Evolutionary conservation across 2,113 vertebrate species (phyloP), one percentile per base, ranked within the genome.

Genomic region (Gymnobelideus leadbeateri): DNA sequence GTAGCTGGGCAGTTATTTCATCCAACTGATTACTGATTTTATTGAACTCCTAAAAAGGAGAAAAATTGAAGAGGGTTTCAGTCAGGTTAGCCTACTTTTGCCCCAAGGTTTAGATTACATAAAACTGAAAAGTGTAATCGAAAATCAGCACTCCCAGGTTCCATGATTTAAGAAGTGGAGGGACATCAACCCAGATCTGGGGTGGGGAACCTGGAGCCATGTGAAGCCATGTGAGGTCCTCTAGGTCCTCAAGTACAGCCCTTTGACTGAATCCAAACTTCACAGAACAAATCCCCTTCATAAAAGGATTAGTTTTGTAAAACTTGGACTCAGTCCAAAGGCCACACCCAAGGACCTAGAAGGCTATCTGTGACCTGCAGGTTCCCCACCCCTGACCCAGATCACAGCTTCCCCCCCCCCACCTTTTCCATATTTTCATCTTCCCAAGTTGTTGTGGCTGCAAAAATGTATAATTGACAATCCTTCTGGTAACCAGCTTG

Each of bases 1-100:
- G 99, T 91, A 99, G 98, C 96, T 99, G 99, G 84, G 98, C 96
- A 91, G 97, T 96, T 94, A 99, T 97, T 97, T 99, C 99, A 94
- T 99, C 99, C 97, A 99, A 91, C 96, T 99, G 99, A 96, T 98
- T 91, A 10, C 98, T 99, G 96, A 98, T 98, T 98, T 99, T 99
- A 98, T 98, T 99, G 98, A 99, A 97, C 97, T 99, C 99, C 99
- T 99, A 3, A 49, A 94, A 98, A 95, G 93, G 90, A 98, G 98
- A 96, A 96, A 49, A 98, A 97, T 96, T 57, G 92, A 16, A 96
- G 93, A 96, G 84, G 57, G 7, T 49, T 95, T 94, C 68, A 51
- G 14, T 92, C 94, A 97, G 46, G 2, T 89, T 96, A 95, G 94
- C 6, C 93, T 92, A 54, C 28, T 53, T 54, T 1, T 26, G 51